Evolutionary conservation across 2,113 vertebrate genomes (phyloP).

Genomic region (Tringa solitaria): DNA sequence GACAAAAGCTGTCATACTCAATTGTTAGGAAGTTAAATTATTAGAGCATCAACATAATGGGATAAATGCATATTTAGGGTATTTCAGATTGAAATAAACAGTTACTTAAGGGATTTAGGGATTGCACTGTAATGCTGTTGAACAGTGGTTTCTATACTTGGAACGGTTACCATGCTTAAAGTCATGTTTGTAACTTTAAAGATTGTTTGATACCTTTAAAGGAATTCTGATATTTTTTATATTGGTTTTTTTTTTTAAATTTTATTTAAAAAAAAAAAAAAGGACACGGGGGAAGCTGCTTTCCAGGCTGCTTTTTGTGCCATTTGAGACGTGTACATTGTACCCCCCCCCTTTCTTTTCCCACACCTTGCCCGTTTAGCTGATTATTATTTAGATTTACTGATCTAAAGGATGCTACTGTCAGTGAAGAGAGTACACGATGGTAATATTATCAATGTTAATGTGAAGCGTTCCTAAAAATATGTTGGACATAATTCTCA

Average conservation of each 20-base stretch:
- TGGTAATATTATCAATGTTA: neutral
- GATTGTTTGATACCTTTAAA: neutral
- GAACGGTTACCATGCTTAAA: neutral
- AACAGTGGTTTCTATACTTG: neutral
- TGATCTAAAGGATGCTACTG: neutral
- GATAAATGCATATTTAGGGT: neutral
- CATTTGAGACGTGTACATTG: neutral
- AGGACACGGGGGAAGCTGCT: neutral
- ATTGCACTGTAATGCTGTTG: neutral
- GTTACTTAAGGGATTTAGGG: neutral
- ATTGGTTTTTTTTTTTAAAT: neutral
- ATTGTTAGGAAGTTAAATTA: neutral
- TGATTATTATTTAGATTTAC: neutral
- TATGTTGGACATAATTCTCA: neutral
- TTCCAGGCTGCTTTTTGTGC: neutral
- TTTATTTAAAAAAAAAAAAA: no score
- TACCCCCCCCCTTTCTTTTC: neutral
- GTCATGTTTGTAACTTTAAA: neutral
- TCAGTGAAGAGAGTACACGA: neutral
- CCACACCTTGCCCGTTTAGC: fast-evolving
- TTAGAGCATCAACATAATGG: neutral
- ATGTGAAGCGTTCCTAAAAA: neutral
- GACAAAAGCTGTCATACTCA: neutral
- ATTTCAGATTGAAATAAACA: neutral
- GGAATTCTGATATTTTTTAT: neutral